Conservation (phyloP, 2,888 invertebrate species). For the Lutraria lutraria region DNA sequence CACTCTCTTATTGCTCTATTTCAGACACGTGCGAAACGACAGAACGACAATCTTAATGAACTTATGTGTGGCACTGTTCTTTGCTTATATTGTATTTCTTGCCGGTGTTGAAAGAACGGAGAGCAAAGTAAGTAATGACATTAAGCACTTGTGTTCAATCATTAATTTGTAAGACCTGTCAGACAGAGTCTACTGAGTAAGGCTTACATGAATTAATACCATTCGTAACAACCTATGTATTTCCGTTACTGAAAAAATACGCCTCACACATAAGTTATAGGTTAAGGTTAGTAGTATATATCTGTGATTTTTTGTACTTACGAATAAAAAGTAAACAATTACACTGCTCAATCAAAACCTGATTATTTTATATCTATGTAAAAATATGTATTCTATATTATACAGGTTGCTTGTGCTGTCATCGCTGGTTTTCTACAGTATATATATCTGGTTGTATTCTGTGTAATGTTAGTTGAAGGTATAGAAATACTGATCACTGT, state of each 20-base stretch:
- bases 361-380: background rate
- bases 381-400: background rate
- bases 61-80: slow-evolving; percentile 55
- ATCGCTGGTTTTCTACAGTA: slow-evolving; percentile 22
- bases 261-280: too few relatives aligned
- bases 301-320: too few relatives aligned
- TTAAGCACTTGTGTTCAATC: too few relatives aligned
- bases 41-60: slow-evolving; percentile 57
- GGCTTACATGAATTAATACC: too few relatives aligned
- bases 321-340: too few relatives aligned
- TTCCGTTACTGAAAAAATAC: too few relatives aligned
- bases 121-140: slow-evolving; percentile 47
- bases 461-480: slow-evolving; percentile 20
- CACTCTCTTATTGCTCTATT: background rate
- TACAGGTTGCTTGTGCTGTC: slow-evolving; percentile 14
- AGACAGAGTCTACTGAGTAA: too few relatives aligned
- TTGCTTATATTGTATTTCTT: slow-evolving; percentile 61
- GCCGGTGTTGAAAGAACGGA: slow-evolving; percentile 62
- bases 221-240: too few relatives aligned
- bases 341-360: too few relatives aligned
- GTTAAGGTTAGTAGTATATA: too few relatives aligned
- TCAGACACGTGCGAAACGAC: slow-evolving; percentile 60
- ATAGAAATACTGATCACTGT: slow-evolving; percentile 10
- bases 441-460: slow-evolving; percentile 19
- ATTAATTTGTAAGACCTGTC: too few relatives aligned